A percentile compares a stretch with the other conserved stretches of the same genome.
Evolutionary conservation across 2,888 invertebrate genomes (phyloP).

Genomic region (Lithophane leautieri): DNA sequence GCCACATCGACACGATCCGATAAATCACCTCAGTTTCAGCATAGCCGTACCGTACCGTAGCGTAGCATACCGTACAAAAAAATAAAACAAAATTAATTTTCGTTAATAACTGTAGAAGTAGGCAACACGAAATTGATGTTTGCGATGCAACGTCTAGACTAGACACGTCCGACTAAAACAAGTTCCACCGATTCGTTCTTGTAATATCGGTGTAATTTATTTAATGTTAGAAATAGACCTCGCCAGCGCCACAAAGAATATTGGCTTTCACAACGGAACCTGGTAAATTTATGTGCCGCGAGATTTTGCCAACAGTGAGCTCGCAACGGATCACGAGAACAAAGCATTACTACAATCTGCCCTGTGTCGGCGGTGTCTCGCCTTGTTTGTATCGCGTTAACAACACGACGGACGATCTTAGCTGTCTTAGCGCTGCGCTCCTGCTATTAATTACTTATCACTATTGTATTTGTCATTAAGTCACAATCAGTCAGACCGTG

Average conservation of each 20-base stretch:
- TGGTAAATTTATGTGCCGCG: slow-evolving; percentile 87
- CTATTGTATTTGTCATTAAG: slow-evolving; percentile 56
- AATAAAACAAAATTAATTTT: slow-evolving; percentile 60
- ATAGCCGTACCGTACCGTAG: too few relatives aligned
- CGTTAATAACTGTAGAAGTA: slow-evolving; percentile 70
- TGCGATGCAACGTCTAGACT: slow-evolving; percentile 81
- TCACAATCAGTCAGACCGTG: slow-evolving; percentile 46
- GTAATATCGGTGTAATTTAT: slow-evolving; percentile 90
- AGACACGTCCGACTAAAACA: slow-evolving; percentile 86
- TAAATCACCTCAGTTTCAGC: slow-evolving; percentile 47
- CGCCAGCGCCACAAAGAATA: slow-evolving; percentile 88
- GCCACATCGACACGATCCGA: slow-evolving; percentile 33
- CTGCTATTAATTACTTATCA: slow-evolving; percentile 61
- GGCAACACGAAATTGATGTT: slow-evolving; percentile 82
- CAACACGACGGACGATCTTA: slow-evolving; percentile 54
- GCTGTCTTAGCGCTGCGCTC: slow-evolving; percentile 37
- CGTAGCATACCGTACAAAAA: slow-evolving; percentile 47
- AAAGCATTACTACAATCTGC: slow-evolving; percentile 75
- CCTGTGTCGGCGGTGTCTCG: slow-evolving; percentile 45
- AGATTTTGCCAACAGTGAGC: slow-evolving; percentile 84
- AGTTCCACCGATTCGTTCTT: slow-evolving; percentile 88
- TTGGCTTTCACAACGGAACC: slow-evolving; percentile 90
- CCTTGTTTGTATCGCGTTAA: slow-evolving; percentile 61
- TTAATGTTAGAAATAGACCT: slow-evolving; percentile 89
- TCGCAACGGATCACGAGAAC: slow-evolving; percentile 80